These are phyloP conservation scores for Hemichromis elongatus DNA, from an alignment of 2,113 vertebrate genomes.

Conservation along the genomic window DNA sequence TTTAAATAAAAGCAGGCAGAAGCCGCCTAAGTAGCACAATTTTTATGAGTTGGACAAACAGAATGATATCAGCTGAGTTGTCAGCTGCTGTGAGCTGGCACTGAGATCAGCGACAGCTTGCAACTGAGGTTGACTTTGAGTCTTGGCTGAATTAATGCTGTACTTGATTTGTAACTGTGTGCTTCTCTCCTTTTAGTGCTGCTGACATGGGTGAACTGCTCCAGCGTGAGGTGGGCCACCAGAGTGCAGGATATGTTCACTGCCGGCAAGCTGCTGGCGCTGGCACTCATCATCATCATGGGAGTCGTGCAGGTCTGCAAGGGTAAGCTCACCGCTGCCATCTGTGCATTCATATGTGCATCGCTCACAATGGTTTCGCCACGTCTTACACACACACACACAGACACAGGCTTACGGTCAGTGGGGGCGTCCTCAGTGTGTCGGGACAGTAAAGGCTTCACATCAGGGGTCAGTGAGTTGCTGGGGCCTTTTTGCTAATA, in stretches of 20 bases:
- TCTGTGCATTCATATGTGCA: not conserved
- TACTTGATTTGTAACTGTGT: not conserved
- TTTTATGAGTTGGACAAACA: not conserved
- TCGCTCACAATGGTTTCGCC: not conserved
- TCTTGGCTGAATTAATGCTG: not conserved
- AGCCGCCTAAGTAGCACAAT: not conserved
- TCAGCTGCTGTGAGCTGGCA: not conserved
- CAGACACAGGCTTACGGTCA: not conserved
- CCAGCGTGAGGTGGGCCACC: constrained; percentile 90
- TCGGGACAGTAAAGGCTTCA: not conserved
- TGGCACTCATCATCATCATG: constrained; percentile 89
- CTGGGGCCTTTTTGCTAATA: constrained; percentile 35
- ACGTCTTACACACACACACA: not conserved
- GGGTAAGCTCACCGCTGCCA: constrained; percentile 65
- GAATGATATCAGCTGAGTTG: not conserved
- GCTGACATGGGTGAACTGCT: constrained; percentile 87
- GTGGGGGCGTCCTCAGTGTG: not conserved
- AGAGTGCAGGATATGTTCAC: constrained; percentile 91
- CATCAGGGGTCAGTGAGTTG: constrained; percentile 17
- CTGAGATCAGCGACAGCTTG: not conserved
- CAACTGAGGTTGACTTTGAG: not conserved
- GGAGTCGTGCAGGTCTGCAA: constrained; percentile 91
- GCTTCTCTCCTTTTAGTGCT: constrained; percentile 57
- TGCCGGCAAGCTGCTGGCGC: constrained; percentile 86
- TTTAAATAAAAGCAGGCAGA: not conserved